These are phyloP conservation scores for Aulostomus chinensis DNA, from an alignment of 2,797 vertebrate genomes.

Conservation along the genomic window DNA sequence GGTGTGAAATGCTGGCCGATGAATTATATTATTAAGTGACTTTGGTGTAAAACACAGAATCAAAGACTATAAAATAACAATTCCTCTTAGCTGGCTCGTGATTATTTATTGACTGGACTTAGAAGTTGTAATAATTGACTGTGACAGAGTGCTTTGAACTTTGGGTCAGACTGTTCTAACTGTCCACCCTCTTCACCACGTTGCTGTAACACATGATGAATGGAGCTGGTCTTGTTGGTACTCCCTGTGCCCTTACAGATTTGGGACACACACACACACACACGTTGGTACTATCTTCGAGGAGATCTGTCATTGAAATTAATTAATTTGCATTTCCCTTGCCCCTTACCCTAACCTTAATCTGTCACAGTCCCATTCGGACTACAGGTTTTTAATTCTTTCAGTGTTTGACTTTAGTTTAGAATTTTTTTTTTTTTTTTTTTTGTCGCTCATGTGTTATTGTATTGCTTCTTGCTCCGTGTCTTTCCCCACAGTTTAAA, in stretches of 20 bases:
- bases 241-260: constrained; percentile 4
- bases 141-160: constrained; percentile 11
- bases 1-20: neutral
- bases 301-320: too few species aligned
- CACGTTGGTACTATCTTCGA: too few species aligned
- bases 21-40: constrained; percentile 4
- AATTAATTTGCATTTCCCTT: too few species aligned
- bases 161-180: constrained; percentile 1
- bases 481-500: too few species aligned
- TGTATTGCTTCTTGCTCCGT: too few species aligned
- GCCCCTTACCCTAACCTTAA: too few species aligned
- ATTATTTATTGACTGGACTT: constrained; percentile 14
- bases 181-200: constrained; percentile 16
- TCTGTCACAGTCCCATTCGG: too few species aligned
- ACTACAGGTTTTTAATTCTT: too few species aligned
- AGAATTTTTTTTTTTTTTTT: too few species aligned
- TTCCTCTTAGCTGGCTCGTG: neutral
- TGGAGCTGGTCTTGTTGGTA: neutral
- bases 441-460: too few species aligned
- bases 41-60: constrained; percentile 1
- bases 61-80: constrained; percentile 4
- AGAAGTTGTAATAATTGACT: constrained; percentile 12
- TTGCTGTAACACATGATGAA: constrained; percentile 2
- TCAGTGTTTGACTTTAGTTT: too few species aligned
- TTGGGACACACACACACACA: neutral